These are phyloP conservation scores for Enteromius fasciolatus DNA, from an alignment of 2,797 vertebrate genomes.

Conservation along the genomic window DNA sequence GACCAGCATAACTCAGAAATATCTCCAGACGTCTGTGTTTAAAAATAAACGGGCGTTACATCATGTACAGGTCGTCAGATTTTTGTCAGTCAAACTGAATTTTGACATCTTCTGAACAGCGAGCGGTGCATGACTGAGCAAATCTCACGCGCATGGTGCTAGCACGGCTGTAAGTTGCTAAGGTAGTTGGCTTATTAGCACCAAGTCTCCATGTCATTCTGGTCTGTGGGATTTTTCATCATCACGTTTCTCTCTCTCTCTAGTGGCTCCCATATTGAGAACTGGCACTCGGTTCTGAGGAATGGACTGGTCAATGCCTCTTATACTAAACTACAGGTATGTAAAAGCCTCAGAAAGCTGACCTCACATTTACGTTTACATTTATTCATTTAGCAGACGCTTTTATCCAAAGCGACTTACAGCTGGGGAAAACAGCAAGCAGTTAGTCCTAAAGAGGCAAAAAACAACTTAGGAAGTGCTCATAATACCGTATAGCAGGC, in stretches of 20 bases:
- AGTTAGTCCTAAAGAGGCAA: too few relatives aligned
- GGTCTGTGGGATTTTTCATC: neutral
- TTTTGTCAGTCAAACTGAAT: too few relatives aligned
- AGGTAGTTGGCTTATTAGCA: neutral
- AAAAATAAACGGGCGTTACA: constrained; percentile 15
- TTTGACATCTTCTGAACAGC: neutral
- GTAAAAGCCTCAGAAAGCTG: constrained; percentile 65
- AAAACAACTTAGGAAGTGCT: too few relatives aligned
- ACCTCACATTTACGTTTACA: constrained; percentile 49
- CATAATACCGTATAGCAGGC: too few relatives aligned
- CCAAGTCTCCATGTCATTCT: neutral
- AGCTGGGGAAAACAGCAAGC: too few relatives aligned
- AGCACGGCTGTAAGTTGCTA: too few relatives aligned
- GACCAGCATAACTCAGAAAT: constrained; percentile 1
- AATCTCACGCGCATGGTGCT: neutral
- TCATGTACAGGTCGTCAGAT: neutral
- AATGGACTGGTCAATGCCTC: constrained; percentile 99
- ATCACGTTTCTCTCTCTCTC: constrained; percentile 60
- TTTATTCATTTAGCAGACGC: too few relatives aligned
- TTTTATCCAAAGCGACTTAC: too few relatives aligned
- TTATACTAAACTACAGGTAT: constrained; percentile 99
- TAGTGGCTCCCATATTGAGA: constrained; percentile 99
- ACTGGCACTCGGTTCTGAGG: constrained; percentile 99
- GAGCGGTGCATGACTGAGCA: neutral
- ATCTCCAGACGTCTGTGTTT: constrained; percentile 15